phyloP scores from a whole-genome alignment of 2,797 vertebrate genomes.

The Melanotaenia boesemani region DNA sequence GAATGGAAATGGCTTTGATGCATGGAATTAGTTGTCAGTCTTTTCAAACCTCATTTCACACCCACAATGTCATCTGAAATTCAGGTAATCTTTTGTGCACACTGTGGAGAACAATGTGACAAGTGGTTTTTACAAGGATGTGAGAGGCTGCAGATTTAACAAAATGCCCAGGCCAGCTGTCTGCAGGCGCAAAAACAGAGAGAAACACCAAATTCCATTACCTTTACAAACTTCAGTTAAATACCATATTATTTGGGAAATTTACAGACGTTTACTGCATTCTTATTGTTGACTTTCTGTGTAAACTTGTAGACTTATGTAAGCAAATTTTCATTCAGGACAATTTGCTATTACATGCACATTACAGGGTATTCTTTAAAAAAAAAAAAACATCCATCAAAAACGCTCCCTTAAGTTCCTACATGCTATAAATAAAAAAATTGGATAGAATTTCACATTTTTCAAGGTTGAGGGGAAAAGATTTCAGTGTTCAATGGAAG shows the following conservation, averaged over 20 bases:
- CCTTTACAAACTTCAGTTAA: slow-evolving; percentile 15
- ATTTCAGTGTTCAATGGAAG: slow-evolving; percentile 16
- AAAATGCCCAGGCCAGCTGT: slow-evolving; percentile 21
- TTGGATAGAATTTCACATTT: slow-evolving; percentile 17
- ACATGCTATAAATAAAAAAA: not conserved
- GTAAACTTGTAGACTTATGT: not conserved
- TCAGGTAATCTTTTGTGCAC: slow-evolving; percentile 46
- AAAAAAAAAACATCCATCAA: not conserved
- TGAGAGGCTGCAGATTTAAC: slow-evolving; percentile 21
- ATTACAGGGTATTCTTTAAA: not conserved
- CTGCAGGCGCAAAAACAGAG: slow-evolving; percentile 7
- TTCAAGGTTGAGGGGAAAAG: slow-evolving; percentile 33
- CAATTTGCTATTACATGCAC: not conserved
- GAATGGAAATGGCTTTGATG: slow-evolving; percentile 40
- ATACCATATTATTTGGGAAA: slow-evolving; percentile 13
- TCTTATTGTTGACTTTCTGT: not conserved
- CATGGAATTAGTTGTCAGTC: slow-evolving; percentile 21
- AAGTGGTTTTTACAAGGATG: slow-evolving; percentile 30
- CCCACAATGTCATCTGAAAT: slow-evolving; percentile 46
- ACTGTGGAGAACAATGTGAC: slow-evolving; percentile 28
- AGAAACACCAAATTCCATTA: not conserved
- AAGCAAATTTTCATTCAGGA: slow-evolving; percentile 8
- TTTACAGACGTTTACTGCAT: not conserved
- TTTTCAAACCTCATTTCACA: slow-evolving; percentile 50
- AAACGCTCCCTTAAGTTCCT: not conserved